Evolutionary conservation across 2,888 invertebrate species (phyloP).

Genomic region (Andrena dorsata): DNA sequence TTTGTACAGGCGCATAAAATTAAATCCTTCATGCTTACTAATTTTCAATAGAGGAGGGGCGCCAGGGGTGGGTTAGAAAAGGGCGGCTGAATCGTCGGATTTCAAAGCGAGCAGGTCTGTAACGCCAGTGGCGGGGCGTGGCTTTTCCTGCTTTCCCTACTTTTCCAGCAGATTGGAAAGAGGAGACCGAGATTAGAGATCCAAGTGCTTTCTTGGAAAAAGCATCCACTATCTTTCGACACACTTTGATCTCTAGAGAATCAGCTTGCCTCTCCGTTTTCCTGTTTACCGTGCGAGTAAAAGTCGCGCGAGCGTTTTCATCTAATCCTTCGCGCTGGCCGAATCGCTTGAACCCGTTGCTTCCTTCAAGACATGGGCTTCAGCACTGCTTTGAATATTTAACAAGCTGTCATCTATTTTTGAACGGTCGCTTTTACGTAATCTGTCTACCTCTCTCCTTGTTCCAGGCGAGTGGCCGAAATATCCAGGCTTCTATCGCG

Average conservation of each 20-base stretch:
- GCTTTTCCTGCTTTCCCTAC: slow-evolving; percentile 30
- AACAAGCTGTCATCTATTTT: background rate
- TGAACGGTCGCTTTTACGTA: background rate
- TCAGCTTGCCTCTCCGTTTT: slow-evolving; percentile 9
- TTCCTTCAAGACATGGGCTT: background rate
- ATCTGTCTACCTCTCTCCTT: background rate
- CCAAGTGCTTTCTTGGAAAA: slow-evolving; percentile 30
- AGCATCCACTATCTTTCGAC: slow-evolving; percentile 20
- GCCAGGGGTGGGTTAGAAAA: background rate
- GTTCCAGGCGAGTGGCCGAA: slow-evolving; percentile 45
- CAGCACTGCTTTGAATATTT: background rate
- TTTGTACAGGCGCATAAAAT: slow-evolving; percentile 47
- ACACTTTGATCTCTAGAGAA: slow-evolving; percentile 51
- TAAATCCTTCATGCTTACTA: slow-evolving; percentile 58
- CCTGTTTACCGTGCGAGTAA: slow-evolving; percentile 38
- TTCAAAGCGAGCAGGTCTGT: slow-evolving; percentile 52
- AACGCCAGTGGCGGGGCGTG: slow-evolving; percentile 33
- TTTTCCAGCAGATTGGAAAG: slow-evolving; percentile 46
- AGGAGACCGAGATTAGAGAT: slow-evolving; percentile 53
- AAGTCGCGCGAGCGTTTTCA: slow-evolving; percentile 7
- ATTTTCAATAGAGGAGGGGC: slow-evolving; percentile 43
- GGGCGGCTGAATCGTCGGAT: slow-evolving; percentile 31
- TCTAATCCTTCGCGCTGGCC: slow-evolving; percentile 17
- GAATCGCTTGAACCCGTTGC: slow-evolving; percentile 12
- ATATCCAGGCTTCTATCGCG: background rate